Evolutionary conservation across 2,113 vertebrate genomes (phyloP).

Genomic region (Myrmecophaga tridactyla): DNA sequence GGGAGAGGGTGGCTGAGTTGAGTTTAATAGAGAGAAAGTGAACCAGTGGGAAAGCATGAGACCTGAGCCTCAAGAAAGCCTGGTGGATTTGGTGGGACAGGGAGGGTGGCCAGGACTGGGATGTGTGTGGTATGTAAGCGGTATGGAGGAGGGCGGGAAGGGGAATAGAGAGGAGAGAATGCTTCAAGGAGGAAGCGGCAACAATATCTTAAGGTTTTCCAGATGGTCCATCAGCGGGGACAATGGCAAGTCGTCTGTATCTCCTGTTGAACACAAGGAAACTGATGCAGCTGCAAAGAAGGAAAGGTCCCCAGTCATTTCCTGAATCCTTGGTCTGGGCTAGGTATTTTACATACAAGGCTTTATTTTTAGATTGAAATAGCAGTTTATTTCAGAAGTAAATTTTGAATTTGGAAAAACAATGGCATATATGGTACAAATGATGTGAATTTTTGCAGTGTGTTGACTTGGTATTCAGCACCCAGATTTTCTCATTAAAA

Average conservation of each 20-base stretch:
- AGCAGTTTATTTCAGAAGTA: not conserved
- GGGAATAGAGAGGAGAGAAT: not conserved
- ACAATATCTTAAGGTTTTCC: not conserved
- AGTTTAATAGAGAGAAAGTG: not conserved
- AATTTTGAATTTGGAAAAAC: not conserved
- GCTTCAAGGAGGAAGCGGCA: not conserved
- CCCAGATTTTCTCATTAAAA: not conserved
- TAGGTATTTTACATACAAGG: not conserved
- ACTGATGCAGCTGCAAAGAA: accelerated
- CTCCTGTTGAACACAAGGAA: not conserved
- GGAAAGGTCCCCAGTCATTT: not conserved
- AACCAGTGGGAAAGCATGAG: not conserved
- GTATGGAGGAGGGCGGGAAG: accelerated
- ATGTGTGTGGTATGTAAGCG: not conserved
- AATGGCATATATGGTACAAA: not conserved
- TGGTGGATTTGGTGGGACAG: not conserved
- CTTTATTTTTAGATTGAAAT: not conserved
- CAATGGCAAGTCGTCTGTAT: not conserved
- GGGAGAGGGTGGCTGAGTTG: not conserved
- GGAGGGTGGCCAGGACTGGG: not conserved
- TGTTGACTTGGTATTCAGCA: not conserved
- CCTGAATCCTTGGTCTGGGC: not conserved
- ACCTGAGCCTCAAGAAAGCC: not conserved
- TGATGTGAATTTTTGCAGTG: not conserved
- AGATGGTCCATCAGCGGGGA: not conserved